These are phyloP conservation scores for Tachystola acroxantha DNA, from an alignment of 2,888 invertebrate genomes.

Conservation along the genomic window DNA sequence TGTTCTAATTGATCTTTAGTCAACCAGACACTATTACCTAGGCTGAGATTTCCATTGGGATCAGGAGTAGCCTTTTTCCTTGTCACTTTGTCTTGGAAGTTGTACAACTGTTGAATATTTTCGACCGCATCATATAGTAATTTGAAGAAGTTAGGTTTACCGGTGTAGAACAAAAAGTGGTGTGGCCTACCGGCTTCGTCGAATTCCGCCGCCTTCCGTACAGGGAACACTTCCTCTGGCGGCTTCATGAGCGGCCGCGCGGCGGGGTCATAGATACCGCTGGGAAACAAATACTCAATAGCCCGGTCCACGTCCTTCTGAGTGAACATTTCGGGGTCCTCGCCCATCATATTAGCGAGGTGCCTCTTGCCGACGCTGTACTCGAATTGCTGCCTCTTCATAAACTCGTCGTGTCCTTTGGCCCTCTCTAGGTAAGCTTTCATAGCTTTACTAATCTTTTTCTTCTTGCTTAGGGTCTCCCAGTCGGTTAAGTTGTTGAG, in stretches of 20 bases:
- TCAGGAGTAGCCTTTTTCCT: conserved; percentile 80
- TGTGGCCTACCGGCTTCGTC: conserved; percentile 93
- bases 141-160: conserved; percentile 90
- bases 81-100: conserved; percentile 84
- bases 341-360: conserved; percentile 99
- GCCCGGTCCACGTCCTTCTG: conserved; percentile 92
- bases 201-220: conserved; percentile 92
- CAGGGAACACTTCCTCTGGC: conserved; percentile 91
- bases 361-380: conserved; percentile 96
- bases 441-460: conserved; percentile 92
- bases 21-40: conserved; percentile 76
- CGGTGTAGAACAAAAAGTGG: conserved; percentile 95
- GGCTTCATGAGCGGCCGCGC: conserved; percentile 95
- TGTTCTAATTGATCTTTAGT: conserved; percentile 81
- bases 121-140: conserved; percentile 87
- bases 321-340: conserved; percentile 91
- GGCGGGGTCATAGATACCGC: conserved; percentile 89
- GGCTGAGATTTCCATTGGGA: conserved; percentile 72
- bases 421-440: conserved; percentile 91
- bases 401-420: conserved; percentile 88
- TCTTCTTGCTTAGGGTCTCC: conserved; percentile 69
- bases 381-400: conserved; percentile 86
- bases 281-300: conserved; percentile 96
- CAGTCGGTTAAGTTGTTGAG: conserved; percentile 54
- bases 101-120: conserved; percentile 81